These are phyloP conservation scores for Nudaria mundana DNA, from an alignment of 2,888 invertebrate genomes.

Conservation along the genomic window DNA sequence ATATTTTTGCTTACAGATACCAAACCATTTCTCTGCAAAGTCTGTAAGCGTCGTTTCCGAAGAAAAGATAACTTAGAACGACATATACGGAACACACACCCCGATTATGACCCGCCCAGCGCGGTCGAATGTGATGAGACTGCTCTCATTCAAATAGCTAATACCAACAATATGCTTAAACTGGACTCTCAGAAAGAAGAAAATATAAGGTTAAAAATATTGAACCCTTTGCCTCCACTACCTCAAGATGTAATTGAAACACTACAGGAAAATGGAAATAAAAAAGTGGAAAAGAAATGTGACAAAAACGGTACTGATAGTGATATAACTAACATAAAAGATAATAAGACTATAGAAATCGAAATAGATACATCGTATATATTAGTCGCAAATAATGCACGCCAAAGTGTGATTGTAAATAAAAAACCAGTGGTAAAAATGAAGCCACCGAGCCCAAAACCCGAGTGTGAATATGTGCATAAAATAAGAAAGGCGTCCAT, in stretches of 20 bases:
- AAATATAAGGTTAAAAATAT: conserved; percentile 53
- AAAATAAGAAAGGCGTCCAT: conserved; percentile 67
- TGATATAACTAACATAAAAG: background rate
- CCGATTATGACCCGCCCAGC: conserved; percentile 61
- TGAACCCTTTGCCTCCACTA: conserved; percentile 64
- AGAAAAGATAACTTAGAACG: conserved; percentile 90
- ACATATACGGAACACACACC: conserved; percentile 89
- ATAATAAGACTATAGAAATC: conserved; percentile 11
- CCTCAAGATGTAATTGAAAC: conserved; percentile 59
- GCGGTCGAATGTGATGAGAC: conserved; percentile 60
- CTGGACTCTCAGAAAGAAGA: conserved; percentile 33
- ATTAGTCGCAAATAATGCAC: conserved; percentile 67
- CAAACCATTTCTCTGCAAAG: conserved; percentile 86
- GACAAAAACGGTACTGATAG: conserved; percentile 1
- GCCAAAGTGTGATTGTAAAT: conserved; percentile 73
- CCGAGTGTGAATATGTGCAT: conserved; percentile 66
- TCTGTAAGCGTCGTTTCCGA: conserved; percentile 86
- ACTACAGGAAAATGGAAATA: conserved; percentile 38
- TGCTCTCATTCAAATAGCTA: conserved; percentile 44
- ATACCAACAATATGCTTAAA: conserved; percentile 22
- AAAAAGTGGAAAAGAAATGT: conserved; percentile 7
- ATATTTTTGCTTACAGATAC: conserved; percentile 76
- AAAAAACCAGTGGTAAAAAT: conserved; percentile 41
- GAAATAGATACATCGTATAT: conserved; percentile 63
- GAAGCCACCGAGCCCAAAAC: conserved; percentile 34